phyloP scores from a whole-genome alignment of 2,113 vertebrate genomes.

The Chamaetylas fuelleborni region DNA sequence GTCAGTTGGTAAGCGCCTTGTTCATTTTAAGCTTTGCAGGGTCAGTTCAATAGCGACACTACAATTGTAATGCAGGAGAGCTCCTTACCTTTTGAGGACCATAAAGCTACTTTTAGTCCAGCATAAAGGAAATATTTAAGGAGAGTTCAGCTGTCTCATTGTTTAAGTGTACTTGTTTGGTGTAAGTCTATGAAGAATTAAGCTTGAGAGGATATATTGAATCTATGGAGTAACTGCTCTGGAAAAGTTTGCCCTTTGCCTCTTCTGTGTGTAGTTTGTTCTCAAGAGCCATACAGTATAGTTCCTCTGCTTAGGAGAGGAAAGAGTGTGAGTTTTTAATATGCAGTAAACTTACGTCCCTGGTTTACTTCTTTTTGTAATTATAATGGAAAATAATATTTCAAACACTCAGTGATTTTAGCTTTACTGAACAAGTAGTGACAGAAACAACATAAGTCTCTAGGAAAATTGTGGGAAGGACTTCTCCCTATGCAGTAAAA shows the following conservation, averaged over 20 bases:
- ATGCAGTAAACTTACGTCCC: not conserved
- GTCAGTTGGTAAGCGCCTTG: not conserved
- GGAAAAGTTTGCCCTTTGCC: not conserved
- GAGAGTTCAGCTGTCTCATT: not conserved
- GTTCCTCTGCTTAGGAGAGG: not conserved
- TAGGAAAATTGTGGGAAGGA: not conserved
- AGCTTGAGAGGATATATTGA: not conserved
- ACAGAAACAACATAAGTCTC: not conserved
- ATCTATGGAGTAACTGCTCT: not conserved
- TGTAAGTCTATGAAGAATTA: not conserved
- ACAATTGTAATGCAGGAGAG: not conserved
- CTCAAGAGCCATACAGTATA: not conserved
- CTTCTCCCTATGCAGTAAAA: not conserved
- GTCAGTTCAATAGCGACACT: not conserved
- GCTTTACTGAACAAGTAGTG: not conserved
- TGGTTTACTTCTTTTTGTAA: not conserved
- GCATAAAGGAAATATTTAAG: not conserved
- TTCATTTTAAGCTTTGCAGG: not conserved
- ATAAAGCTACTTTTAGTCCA: not conserved
- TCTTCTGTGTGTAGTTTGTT: not conserved
- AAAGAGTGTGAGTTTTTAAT: not conserved
- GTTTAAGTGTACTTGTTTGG: not conserved
- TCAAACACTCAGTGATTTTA: not conserved
- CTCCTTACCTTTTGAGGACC: not conserved
- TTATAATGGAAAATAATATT: conserved; percentile 8